Conservation (phyloP, 2,113 vertebrate species). For the Indicator maculatus region DNA sequence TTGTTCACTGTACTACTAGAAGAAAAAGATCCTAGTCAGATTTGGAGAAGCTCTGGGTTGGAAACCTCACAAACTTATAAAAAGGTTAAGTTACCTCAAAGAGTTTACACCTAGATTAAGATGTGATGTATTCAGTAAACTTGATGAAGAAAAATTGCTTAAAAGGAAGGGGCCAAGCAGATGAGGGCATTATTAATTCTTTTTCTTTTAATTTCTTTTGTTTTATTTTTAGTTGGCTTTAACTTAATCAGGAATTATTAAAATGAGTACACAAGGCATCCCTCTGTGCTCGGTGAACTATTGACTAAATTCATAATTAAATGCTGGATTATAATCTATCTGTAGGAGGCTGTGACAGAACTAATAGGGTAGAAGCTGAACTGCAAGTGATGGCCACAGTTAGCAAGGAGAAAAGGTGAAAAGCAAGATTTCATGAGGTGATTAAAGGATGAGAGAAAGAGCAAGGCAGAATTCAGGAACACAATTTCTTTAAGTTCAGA, state of each 20-base stretch:
- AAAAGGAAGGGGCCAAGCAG: neutral
- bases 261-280: neutral
- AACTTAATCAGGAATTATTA: neutral
- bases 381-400: fast-evolving
- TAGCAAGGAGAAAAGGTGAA: neutral
- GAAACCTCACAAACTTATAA: neutral
- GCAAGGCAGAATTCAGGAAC: neutral
- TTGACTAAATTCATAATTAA: neutral
- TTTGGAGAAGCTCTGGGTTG: neutral
- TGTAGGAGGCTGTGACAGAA: neutral
- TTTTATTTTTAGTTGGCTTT: neutral
- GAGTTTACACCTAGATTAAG: neutral
- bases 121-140: neutral
- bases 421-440: neutral
- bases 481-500: neutral
- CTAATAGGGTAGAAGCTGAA: neutral
- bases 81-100: neutral
- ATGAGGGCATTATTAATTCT: neutral
- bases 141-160: neutral
- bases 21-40: neutral
- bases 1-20: neutral
- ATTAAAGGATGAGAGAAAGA: neutral
- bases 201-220: too few species aligned
- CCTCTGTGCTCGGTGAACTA: neutral
- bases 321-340: neutral